Evolutionary conservation across 2,113 vertebrate species (phyloP).

Genomic region (Sebastes schlegelii): DNA sequence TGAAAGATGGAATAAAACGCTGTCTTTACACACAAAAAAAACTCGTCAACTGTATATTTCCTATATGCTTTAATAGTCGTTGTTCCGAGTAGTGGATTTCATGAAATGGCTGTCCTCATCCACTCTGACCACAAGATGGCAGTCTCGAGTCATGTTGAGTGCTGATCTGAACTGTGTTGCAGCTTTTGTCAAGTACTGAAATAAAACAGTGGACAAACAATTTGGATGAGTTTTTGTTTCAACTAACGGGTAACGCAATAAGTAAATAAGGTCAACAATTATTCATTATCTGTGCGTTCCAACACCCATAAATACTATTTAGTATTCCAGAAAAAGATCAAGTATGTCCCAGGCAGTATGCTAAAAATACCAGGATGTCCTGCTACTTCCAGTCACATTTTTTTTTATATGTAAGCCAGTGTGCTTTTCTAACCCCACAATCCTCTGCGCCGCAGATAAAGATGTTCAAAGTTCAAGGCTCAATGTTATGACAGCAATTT

Average conservation of each 20-base stretch:
- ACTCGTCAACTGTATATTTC: conserved; percentile 62
- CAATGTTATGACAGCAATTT: too few species aligned
- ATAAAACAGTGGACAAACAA: conserved; percentile 62
- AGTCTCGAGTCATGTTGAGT: conserved; percentile 8
- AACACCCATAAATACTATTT: too few species aligned
- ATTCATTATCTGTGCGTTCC: too few species aligned
- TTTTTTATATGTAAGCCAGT: too few species aligned
- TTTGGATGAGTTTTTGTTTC: conserved; percentile 20
- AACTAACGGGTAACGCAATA: neutral
- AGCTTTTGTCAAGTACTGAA: conserved; percentile 48
- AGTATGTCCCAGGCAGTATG: too few species aligned
- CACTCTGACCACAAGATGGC: conserved; percentile 58
- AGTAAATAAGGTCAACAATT: too few species aligned
- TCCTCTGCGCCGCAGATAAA: too few species aligned
- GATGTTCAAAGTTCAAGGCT: too few species aligned
- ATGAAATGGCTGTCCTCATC: conserved; percentile 31
- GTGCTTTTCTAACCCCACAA: too few species aligned
- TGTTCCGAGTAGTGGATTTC: neutral
- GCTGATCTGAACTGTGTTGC: conserved; percentile 35
- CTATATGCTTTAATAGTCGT: neutral
- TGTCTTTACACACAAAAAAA: conserved; percentile 78
- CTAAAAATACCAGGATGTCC: too few species aligned
- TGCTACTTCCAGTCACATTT: too few species aligned
- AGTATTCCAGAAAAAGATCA: too few species aligned
- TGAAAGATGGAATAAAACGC: conserved; percentile 82